Evolutionary conservation across 2,797 vertebrate species (phyloP).

Genomic region (Gallinago solitaria): DNA sequence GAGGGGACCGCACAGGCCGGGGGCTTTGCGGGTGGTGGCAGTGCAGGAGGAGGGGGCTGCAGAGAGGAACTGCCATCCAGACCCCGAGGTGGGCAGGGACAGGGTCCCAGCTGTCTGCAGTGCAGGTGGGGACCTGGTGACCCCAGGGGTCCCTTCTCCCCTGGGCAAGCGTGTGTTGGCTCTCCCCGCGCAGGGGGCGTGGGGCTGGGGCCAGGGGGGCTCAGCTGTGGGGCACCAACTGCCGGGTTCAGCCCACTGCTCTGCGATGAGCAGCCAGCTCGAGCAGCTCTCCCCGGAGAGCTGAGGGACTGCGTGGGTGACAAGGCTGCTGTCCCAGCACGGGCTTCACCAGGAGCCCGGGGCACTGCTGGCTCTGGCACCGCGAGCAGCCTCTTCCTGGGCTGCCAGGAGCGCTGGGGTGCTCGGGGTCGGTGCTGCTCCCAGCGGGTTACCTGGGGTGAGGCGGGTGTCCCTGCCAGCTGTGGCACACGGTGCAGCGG

Average conservation of each 20-base stretch:
- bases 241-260: rapidly evolving
- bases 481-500: background rate
- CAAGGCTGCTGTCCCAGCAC: rapidly evolving
- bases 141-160: background rate
- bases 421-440: background rate
- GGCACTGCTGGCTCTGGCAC: background rate
- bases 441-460: rapidly evolving
- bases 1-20: rapidly evolving
- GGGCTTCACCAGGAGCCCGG: rapidly evolving
- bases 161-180: rapidly evolving
- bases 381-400: rapidly evolving
- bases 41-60: background rate
- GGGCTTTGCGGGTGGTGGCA: rapidly evolving
- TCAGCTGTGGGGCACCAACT: background rate
- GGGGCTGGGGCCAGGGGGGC: background rate
- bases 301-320: rapidly evolving
- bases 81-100: background rate
- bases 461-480: background rate
- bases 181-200: background rate
- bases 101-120: background rate
- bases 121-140: rapidly evolving
- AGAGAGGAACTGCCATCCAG: background rate
- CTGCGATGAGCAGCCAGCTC: rapidly evolving
- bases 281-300: rapidly evolving
- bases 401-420: background rate